Conservation (phyloP, 2,113 vertebrate species). For the Tupaia tana region DNA sequence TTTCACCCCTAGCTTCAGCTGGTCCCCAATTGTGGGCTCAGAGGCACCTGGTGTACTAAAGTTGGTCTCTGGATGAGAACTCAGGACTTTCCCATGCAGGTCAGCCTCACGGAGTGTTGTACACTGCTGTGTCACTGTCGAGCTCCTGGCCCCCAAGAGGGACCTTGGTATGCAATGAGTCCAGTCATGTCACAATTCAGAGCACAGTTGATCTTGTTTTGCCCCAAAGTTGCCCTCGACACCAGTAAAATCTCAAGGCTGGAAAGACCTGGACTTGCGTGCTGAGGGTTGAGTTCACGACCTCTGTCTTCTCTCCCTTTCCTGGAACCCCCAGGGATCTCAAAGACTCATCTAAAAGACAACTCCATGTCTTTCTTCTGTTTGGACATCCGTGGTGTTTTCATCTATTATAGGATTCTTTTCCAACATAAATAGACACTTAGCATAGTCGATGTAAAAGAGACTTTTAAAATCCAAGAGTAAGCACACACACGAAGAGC, state of each 20-base stretch:
- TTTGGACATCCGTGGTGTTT: not conserved
- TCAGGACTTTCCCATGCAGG: no score
- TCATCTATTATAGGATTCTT: not conserved
- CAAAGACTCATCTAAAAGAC: not conserved
- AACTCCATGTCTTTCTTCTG: not conserved
- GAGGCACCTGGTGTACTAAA: no score
- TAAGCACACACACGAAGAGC: not conserved
- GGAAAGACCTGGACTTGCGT: not conserved
- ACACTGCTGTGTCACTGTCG: no score
- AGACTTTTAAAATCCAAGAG: constrained; percentile 36
- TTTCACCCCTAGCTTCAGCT: no score
- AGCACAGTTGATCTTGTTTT: not conserved
- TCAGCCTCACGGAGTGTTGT: no score
- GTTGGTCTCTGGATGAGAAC: no score
- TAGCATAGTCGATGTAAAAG: not conserved
- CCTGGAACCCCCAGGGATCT: not conserved
- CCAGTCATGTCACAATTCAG: not conserved
- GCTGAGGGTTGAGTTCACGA: no score
- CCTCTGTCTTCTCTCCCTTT: not conserved
- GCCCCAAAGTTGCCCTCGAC: not conserved
- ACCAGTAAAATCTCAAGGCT: not conserved
- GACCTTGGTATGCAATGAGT: not conserved
- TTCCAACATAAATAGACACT: not conserved
- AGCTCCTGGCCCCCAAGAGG: not conserved
- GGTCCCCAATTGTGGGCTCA: no score